These are phyloP conservation scores for Peromyscus melanophrys DNA, from an alignment of 2,797 vertebrate genomes.

Conservation along the genomic window DNA sequence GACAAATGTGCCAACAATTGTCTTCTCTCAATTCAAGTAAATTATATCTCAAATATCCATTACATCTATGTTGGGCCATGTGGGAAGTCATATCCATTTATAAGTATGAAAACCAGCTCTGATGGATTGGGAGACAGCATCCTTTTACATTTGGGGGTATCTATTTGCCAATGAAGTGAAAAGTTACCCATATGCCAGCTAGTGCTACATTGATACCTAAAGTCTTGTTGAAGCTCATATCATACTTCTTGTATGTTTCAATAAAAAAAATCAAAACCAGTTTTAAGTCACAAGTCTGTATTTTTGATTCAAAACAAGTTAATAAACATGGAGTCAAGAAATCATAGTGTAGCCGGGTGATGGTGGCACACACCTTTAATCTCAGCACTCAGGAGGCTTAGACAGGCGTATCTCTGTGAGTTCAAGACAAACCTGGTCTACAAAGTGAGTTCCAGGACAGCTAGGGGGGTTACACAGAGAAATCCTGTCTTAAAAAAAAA, in stretches of 20 bases:
- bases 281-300: constrained; percentile 45
- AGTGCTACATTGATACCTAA: neutral
- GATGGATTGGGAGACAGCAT: neutral
- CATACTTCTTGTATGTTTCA: neutral
- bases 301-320: constrained; percentile 20
- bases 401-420: neutral
- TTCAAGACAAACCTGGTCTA: neutral
- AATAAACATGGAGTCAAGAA: neutral
- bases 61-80: neutral
- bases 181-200: neutral
- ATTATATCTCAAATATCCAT: constrained; percentile 42
- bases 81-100: neutral
- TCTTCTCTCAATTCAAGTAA: constrained; percentile 23
- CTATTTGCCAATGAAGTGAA: neutral
- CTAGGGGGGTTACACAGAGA: neutral
- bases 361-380: neutral
- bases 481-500: neutral
- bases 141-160: neutral
- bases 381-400: neutral
- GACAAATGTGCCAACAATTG: neutral
- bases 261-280: constrained; percentile 24
- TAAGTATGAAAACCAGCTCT: neutral
- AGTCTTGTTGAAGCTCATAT: neutral
- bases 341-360: neutral
- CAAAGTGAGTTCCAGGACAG: neutral